These are phyloP conservation scores for Lamproptera curius DNA, from an alignment of 2,888 invertebrate species.

Conservation along the genomic window DNA sequence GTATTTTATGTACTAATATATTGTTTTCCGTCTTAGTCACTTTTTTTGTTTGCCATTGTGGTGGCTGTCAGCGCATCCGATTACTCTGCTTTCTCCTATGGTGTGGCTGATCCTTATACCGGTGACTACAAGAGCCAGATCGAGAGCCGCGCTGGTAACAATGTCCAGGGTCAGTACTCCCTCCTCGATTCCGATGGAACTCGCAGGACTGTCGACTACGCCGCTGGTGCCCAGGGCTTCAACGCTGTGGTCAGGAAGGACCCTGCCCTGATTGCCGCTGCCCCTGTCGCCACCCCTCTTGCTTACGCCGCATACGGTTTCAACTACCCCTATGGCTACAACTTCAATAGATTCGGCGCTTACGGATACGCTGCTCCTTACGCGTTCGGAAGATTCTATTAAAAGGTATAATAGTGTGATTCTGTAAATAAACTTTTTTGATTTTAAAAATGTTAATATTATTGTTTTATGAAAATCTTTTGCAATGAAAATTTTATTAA, in stretches of 20 bases:
- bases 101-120: slow-evolving; percentile 68
- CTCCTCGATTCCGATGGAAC: slow-evolving; percentile 75
- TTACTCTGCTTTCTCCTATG: slow-evolving; percentile 66
- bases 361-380: slow-evolving; percentile 30
- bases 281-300: slow-evolving; percentile 36
- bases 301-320: slow-evolving; percentile 29
- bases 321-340: slow-evolving; percentile 28
- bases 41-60: slow-evolving; percentile 44
- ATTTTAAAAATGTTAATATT: too few species aligned
- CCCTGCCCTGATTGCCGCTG: slow-evolving; percentile 52
- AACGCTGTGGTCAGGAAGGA: slow-evolving; percentile 76
- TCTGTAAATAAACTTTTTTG: slow-evolving; percentile 38
- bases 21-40: slow-evolving; percentile 51
- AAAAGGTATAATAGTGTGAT: too few species aligned
- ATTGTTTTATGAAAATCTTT: too few species aligned
- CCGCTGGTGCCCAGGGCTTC: slow-evolving; percentile 73
- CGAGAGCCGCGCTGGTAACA: slow-evolving; percentile 68
- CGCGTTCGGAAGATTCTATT: slow-evolving; percentile 41
- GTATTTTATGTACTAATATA: not conserved
- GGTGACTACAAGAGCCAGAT: slow-evolving; percentile 74
- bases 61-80: slow-evolving; percentile 43
- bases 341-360: slow-evolving; percentile 26
- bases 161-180: slow-evolving; percentile 75
- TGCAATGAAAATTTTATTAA: too few species aligned
- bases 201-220: slow-evolving; percentile 74